Evolutionary conservation across 2,113 vertebrate genomes (phyloP).

Genomic region (Rhegmatorhina hoffmannsi): DNA sequence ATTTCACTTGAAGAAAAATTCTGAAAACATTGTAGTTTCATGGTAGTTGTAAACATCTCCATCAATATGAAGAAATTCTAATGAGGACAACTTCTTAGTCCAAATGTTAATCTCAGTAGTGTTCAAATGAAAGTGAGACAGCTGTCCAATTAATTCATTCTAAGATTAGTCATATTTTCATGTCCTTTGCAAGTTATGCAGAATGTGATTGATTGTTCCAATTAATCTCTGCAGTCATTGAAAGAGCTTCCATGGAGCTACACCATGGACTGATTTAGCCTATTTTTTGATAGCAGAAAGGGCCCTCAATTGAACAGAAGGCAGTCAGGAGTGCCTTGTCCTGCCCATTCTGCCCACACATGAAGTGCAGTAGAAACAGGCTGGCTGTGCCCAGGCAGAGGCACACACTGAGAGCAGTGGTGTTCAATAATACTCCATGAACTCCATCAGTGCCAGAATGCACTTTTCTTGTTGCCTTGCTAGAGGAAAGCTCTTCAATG

Average conservation of each 20-base stretch:
- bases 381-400: background rate
- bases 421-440: background rate
- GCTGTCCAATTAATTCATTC: conserved; percentile 26
- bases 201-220: background rate
- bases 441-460: background rate
- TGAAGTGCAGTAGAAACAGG: fast-evolving
- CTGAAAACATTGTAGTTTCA: background rate
- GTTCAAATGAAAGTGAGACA: background rate
- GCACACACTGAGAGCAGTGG: background rate
- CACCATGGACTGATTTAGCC: background rate
- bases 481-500: background rate
- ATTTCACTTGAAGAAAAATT: background rate
- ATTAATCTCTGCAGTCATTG: background rate
- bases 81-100: background rate
- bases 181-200: background rate
- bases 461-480: background rate
- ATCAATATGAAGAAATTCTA: background rate
- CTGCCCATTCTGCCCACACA: background rate
- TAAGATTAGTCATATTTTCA: background rate
- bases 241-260: background rate
- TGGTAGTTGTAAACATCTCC: background rate
- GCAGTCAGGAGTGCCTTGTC: background rate
- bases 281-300: background rate
- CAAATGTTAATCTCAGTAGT: conserved; percentile 30
- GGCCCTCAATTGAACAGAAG: background rate